Base-by-base conservation (phyloP, 2,113 vertebrate species). In the Microcebus jonahi region DNA sequence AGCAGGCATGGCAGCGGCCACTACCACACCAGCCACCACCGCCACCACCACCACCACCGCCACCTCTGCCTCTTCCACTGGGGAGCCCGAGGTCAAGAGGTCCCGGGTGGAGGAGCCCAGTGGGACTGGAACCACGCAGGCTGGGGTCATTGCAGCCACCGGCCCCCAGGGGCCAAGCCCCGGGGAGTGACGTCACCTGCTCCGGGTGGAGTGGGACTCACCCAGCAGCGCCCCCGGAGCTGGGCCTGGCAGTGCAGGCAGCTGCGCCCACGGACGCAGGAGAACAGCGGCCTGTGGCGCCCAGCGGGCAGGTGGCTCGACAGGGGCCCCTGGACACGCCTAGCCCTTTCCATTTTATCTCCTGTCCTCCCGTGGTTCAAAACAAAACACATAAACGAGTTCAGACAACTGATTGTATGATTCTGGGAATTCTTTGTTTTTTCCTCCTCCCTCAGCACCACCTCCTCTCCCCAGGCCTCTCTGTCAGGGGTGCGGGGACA, bases 1-100 rank as follows among this genome's bases (percentile, higher is more conserved):
- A 55, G 50, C 50, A 14, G 13, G 50, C 12, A 5, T 77, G 8
- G 39, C 55, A 8, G 67, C 65, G 0, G 25, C 88, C 31, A 55
- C 68, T 13, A 5, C 79, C 29, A 21, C 59, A 10, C 17, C 80
- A 25, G 17, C 86, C 50, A 25, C 73, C 14, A 42, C 50, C 48
- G 15, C 93, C 1, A 8, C 70, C 25, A 21, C 84, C 25, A 21
- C 84, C 36, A 0, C 92, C 21, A 20, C 76, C 2, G 0, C 79
- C 77, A 0, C 91, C 5, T 8, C 97, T 0, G 29, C 91, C 53
- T 88, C 96, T 96, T 70, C 97, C n/a, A 93, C 95, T 1, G 98
- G 98, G 8, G 99, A 99, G 65, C 99, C 99, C 0, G 99, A 99
- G 91, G 98, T 98, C 97, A 99, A 99, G 94, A 98, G 99, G 97